Percentiles rank a stretch among this genome's conserved stretches.
Conservation (phyloP, 2,888 invertebrate species). For the Leucoma salicis region DNA sequence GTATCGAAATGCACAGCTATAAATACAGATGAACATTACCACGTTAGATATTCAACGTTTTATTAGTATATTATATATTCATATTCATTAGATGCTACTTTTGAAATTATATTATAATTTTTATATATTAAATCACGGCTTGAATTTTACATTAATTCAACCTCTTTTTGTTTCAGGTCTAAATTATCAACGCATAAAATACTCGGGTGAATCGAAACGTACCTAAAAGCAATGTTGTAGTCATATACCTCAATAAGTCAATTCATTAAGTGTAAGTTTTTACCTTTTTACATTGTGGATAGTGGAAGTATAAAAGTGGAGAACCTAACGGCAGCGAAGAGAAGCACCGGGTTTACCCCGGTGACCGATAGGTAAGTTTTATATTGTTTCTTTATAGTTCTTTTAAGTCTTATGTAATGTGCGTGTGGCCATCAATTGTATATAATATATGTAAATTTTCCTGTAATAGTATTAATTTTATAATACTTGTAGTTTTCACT, state of each 20-base stretch:
- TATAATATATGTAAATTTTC: too few relatives aligned
- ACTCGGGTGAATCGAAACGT: conserved; percentile 29
- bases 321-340: conserved; percentile 55
- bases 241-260: conserved; percentile 15
- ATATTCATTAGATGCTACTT: conserved; percentile 25
- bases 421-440: too few relatives aligned
- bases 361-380: conserved; percentile 67
- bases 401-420: too few relatives aligned
- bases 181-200: conserved; percentile 36
- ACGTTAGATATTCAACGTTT: conserved; percentile 36
- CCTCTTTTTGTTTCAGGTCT: conserved; percentile 65
- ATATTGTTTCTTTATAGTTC: too few relatives aligned
- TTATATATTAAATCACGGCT: conserved; percentile 25
- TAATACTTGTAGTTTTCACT: too few relatives aligned
- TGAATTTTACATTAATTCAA: conserved; percentile 3
- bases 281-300: conserved; percentile 29
- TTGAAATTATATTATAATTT: conserved; percentile 27
- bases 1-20: conserved; percentile 39
- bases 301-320: conserved; percentile 64
- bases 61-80: too few relatives aligned
- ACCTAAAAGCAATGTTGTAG: conserved; percentile 18
- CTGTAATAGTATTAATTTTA: too few relatives aligned
- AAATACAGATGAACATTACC: conserved; percentile 46
- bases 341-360: conserved; percentile 65
- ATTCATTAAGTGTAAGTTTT: conserved; percentile 24